These are phyloP conservation scores for Phoxinus dragarum DNA, from an alignment of 2,797 vertebrate species.

Conservation along the genomic window DNA sequence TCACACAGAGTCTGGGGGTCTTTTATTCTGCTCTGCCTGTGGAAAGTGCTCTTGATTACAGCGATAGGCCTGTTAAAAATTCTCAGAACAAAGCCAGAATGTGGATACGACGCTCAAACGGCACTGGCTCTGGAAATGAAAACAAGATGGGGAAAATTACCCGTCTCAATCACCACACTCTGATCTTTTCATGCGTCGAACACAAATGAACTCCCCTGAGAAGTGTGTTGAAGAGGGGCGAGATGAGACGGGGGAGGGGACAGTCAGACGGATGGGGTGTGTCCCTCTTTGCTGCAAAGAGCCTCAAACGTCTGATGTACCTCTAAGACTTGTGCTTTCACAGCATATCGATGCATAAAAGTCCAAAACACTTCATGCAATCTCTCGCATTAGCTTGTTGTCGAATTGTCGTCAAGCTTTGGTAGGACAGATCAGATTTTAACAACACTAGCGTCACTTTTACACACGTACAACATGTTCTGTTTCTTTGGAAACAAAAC, in stretches of 20 bases:
- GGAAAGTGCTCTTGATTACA: slow-evolving; percentile 36
- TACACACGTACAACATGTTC: background rate
- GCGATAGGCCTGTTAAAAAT: slow-evolving; percentile 41
- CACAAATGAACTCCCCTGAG: slow-evolving; percentile 64
- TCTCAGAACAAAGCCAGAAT: slow-evolving; percentile 51
- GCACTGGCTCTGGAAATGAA: slow-evolving; percentile 41
- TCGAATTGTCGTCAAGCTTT: background rate
- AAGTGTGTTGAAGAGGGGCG: slow-evolving; percentile 44
- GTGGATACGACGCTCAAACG: slow-evolving; percentile 29
- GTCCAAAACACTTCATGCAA: background rate
- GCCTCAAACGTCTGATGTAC: slow-evolving; percentile 6
- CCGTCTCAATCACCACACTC: slow-evolving; percentile 45
- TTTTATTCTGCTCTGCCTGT: slow-evolving; percentile 55
- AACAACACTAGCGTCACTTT: background rate
- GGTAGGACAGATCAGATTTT: slow-evolving; percentile 3
- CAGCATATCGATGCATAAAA: background rate
- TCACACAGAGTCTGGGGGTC: slow-evolving; percentile 43
- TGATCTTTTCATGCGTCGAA: slow-evolving; percentile 50
- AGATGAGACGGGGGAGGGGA: slow-evolving; percentile 13
- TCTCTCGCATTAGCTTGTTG: background rate
- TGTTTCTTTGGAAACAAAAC: slow-evolving; percentile 5
- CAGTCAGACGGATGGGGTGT: slow-evolving; percentile 14
- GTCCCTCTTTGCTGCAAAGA: slow-evolving; percentile 25
- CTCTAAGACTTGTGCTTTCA: slow-evolving; percentile 25
- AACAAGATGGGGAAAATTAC: slow-evolving; percentile 53